Conservation (phyloP, 2,797 vertebrate species). For the Sternotherus odoratus region DNA sequence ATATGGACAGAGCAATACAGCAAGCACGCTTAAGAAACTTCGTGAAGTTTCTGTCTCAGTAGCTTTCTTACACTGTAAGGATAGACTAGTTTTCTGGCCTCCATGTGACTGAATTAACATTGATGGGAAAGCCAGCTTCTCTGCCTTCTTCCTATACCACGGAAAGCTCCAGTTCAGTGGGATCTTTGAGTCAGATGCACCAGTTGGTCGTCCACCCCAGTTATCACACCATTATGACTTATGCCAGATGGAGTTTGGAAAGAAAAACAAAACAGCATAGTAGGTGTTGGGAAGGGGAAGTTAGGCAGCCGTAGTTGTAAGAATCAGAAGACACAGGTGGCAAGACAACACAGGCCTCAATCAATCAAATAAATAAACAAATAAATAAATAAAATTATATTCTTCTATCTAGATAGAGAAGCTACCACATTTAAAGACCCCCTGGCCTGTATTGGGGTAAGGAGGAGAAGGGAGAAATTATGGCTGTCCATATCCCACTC, state of each 20-base stretch:
- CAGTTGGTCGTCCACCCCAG: not conserved
- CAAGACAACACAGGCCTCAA: not conserved
- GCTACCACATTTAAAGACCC: not conserved
- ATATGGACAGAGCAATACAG: not conserved
- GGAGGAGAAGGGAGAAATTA: not conserved
- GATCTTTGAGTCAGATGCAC: not conserved
- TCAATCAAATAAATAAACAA: not conserved
- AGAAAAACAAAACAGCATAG: not conserved
- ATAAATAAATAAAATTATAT: not conserved
- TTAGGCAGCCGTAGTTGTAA: not conserved
- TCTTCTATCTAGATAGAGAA: not conserved
- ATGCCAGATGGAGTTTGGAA: slow-evolving; percentile 2
- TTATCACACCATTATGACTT: not conserved
- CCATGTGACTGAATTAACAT: not conserved
- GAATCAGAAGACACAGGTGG: not conserved
- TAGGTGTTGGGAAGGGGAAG: not conserved
- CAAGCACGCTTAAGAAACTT: not conserved
- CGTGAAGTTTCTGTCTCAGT: not conserved
- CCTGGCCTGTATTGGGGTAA: not conserved
- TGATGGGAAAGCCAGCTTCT: not conserved
- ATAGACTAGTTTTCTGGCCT: not conserved
- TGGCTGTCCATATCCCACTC: not conserved
- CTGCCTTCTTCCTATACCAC: not conserved
- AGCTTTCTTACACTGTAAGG: not conserved
- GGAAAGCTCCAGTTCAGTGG: slow-evolving; percentile 3